Percentiles rank a stretch among this genome's conserved stretches.
Conservation (phyloP, 2,113 vertebrate species). For the Vicugna pacos region DNA sequence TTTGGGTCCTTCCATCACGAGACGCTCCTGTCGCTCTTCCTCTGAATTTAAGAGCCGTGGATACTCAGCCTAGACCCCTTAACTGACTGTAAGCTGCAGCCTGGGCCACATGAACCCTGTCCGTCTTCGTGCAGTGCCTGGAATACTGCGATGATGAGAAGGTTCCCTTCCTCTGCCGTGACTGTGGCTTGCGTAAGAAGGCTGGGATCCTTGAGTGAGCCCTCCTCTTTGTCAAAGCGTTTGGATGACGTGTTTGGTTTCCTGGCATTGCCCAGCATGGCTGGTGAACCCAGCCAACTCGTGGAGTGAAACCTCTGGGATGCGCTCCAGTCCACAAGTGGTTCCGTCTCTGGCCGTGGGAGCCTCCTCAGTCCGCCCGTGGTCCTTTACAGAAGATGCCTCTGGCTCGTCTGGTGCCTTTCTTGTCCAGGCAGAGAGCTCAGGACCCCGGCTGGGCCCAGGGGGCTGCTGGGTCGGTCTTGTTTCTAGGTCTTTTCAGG, state of each 20-base stretch:
- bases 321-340: not conserved
- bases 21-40: not conserved
- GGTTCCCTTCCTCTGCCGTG: not conserved
- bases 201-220: no score
- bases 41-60: not conserved
- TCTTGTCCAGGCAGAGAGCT: not conserved
- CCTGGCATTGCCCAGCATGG: rapidly evolving
- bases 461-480: not conserved
- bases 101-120: no score
- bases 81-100: no score
- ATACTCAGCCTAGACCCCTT: rapidly evolving
- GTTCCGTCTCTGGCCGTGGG: rapidly evolving
- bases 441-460: rapidly evolving
- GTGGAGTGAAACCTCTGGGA: rapidly evolving
- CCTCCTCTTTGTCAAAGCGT: not conserved
- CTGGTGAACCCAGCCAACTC: not conserved
- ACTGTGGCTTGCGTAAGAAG: not conserved
- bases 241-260: rapidly evolving
- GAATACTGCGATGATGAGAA: rapidly evolving
- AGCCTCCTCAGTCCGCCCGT: rapidly evolving
- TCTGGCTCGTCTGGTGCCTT: rapidly evolving
- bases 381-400: not conserved
- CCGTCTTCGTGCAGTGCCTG: not conserved
- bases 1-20: not conserved
- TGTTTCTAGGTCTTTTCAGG: not conserved